Percentiles rank a stretch among this genome's conserved stretches.
phyloP scores from a whole-genome alignment of 64 coral and sea anemone genomes.

The Exaiptasia diaphana region DNA sequence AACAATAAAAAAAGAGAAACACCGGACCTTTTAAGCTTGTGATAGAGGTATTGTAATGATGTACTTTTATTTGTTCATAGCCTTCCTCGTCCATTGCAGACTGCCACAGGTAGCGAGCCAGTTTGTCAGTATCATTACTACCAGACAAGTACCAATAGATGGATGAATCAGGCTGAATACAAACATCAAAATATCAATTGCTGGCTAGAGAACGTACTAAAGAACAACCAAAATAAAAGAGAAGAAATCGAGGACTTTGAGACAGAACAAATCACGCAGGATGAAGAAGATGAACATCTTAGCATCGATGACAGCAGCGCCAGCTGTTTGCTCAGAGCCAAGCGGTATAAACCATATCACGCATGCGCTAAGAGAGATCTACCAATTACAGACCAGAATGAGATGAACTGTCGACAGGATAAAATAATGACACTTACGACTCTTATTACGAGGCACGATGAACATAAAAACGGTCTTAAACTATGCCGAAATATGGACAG shows the following conservation, averaged over 20 bases:
- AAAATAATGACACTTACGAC: background rate
- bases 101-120: no score
- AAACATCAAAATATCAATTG: background rate
- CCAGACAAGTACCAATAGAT: background rate
- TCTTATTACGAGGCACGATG: background rate
- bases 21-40: no score
- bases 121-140: constrained; percentile 10
- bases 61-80: no score
- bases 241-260: background rate
- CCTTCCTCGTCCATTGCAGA: no score
- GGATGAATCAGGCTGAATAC: no score
- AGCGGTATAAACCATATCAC: background rate
- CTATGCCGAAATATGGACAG: no score
- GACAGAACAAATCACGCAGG: background rate
- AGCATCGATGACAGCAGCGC: background rate
- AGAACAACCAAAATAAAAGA: background rate
- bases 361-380: background rate
- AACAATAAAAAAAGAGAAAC: no score
- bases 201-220: background rate
- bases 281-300: background rate
- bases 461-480: no score
- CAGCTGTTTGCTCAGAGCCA: background rate
- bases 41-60: no score
- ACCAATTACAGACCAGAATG: background rate
- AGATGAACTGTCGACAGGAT: background rate